A percentile compares a stretch with the other conserved stretches of the same genome.
phyloP scores from a whole-genome alignment of 2,113 vertebrate genomes.

The Hystrix brachyura region DNA sequence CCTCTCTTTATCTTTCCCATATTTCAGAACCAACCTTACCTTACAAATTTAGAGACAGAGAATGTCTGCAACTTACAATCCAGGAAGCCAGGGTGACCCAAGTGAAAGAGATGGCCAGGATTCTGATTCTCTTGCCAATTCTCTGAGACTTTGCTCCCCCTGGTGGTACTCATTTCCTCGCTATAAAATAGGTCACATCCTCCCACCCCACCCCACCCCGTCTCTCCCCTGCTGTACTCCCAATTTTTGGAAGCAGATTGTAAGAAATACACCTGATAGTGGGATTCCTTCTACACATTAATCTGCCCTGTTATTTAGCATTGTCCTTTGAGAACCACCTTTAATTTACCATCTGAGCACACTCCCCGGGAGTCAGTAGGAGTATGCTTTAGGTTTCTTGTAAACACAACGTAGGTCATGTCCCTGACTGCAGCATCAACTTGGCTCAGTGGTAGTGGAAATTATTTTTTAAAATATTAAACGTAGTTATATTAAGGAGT shows the following conservation, averaged over 20 bases:
- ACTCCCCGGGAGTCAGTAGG: neutral
- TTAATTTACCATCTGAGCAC: neutral
- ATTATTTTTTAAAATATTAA: neutral
- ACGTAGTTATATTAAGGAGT: neutral
- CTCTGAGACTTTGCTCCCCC: constrained; percentile 48
- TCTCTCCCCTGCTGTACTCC: neutral
- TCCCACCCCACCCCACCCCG: neutral
- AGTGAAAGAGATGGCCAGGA: too few species aligned
- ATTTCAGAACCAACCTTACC: neutral
- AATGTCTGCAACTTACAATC: constrained; percentile 1
- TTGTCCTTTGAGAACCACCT: neutral
- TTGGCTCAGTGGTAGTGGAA: neutral
- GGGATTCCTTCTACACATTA: neutral
- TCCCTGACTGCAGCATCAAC: neutral
- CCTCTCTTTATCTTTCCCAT: neutral
- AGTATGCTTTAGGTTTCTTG: too few species aligned
- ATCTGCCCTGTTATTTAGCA: neutral
- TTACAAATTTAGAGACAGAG: neutral
- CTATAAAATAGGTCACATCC: neutral
- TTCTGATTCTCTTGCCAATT: neutral
- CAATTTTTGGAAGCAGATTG: neutral
- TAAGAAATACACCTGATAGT: neutral
- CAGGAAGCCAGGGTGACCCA: neutral
- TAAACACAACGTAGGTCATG: neutral
- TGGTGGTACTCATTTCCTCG: constrained; percentile 33